Evolutionary conservation across 2,888 invertebrate genomes (phyloP).

Genomic region (Cantharis rustica): DNA sequence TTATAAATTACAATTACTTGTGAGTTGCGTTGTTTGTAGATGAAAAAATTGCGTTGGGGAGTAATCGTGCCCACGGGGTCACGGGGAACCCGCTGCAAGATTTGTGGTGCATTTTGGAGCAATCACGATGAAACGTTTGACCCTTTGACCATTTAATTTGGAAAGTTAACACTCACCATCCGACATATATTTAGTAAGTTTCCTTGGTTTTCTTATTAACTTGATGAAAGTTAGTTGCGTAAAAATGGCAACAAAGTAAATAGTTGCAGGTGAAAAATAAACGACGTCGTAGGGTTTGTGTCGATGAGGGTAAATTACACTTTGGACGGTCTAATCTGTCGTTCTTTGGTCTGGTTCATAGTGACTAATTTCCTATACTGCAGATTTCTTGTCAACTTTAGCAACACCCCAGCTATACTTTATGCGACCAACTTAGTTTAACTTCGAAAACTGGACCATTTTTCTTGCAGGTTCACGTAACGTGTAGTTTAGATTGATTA

Average conservation of each 20-base stretch:
- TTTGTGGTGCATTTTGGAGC: background rate
- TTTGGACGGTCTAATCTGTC: constrained; percentile 22
- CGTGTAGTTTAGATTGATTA: constrained; percentile 13
- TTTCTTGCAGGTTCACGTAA: constrained; percentile 9
- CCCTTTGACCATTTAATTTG: background rate
- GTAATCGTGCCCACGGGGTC: background rate
- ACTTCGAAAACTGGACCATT: constrained; percentile 12
- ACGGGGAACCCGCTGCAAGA: background rate
- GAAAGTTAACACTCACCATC: background rate
- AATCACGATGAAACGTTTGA: background rate
- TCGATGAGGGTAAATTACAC: constrained; percentile 21
- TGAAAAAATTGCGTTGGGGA: background rate
- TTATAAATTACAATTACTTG: background rate
- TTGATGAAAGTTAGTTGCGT: background rate
- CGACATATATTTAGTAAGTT: background rate
- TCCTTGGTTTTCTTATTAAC: background rate
- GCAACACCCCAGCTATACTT: constrained; percentile 12
- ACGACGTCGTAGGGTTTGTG: constrained; percentile 12
- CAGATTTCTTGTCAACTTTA: constrained; percentile 10
- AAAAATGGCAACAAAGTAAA: background rate
- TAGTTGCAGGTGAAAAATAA: constrained; percentile 24
- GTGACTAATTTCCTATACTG: constrained; percentile 19
- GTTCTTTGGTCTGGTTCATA: constrained; percentile 15
- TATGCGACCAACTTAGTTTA: constrained; percentile 15
- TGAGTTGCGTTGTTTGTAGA: background rate